Conservation (phyloP, 2,113 vertebrate genomes). For the Corynorhinus townsendii region DNA sequence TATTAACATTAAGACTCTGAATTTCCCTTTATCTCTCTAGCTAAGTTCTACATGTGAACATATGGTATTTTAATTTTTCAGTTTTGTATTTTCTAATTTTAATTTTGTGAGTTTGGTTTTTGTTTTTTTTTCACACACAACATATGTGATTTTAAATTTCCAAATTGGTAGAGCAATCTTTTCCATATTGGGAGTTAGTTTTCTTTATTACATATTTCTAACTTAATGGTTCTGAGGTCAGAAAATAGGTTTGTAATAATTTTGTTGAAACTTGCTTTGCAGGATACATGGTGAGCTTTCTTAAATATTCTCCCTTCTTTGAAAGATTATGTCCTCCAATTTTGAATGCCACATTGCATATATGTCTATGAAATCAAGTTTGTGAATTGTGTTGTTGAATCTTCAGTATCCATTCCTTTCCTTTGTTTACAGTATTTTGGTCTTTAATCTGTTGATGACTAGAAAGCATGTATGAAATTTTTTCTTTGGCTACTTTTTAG, state of each 20-base stretch:
- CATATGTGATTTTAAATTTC: neutral
- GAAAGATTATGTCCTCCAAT: neutral
- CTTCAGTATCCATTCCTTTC: neutral
- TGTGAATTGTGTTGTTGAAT: neutral
- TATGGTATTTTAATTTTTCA: neutral
- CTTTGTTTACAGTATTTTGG: neutral
- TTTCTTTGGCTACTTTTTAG: neutral
- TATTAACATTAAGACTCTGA: neutral
- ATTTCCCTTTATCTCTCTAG: neutral
- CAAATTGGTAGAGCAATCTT: neutral
- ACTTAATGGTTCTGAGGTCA: neutral
- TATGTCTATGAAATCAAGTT: neutral
- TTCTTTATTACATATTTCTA: neutral
- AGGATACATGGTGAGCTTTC: neutral
- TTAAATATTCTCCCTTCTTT: neutral
- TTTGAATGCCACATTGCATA: neutral
- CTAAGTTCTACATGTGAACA: neutral
- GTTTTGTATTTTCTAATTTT: neutral
- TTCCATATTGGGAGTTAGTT: neutral
- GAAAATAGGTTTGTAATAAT: neutral
- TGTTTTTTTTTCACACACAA: neutral
- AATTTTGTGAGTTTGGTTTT: neutral
- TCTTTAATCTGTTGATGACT: neutral
- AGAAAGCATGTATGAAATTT: neutral
- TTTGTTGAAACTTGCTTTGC: neutral